A percentile compares a stretch with the other conserved stretches of the same genome.
phyloP scores from a whole-genome alignment of 92 coral and sea anemone genomes.

The Paramuricea clavata region DNA sequence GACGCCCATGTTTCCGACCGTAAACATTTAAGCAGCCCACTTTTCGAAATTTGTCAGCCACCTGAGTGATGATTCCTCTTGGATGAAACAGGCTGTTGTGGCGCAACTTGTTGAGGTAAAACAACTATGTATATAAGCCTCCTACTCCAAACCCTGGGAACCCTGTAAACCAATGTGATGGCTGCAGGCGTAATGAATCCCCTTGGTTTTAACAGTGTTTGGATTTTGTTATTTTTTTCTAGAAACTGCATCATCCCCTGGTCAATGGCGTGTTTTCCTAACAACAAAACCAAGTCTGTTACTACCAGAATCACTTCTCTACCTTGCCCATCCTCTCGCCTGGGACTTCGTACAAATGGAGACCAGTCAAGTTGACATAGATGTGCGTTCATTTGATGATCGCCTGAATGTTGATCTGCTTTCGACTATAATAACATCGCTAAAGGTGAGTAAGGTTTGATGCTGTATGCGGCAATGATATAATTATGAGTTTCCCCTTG shows the following conservation, averaged over 20 bases:
- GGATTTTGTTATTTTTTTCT: neutral
- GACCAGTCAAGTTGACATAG: conserved; percentile 56
- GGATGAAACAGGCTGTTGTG: too few relatives aligned
- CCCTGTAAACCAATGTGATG: too few relatives aligned
- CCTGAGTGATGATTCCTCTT: too few relatives aligned
- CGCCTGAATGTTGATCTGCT: conserved; percentile 69
- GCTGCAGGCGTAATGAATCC: too few relatives aligned
- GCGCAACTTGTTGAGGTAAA: too few relatives aligned
- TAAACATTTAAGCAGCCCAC: too few relatives aligned
- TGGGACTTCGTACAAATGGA: conserved; percentile 95
- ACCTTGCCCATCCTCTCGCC: conserved; percentile 90
- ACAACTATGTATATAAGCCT: too few relatives aligned
- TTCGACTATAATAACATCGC: conserved; percentile 68
- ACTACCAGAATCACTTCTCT: conserved; percentile 84
- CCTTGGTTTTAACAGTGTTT: neutral
- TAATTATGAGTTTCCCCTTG: too few relatives aligned
- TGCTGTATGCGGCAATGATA: too few relatives aligned
- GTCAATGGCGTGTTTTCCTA: conserved; percentile 90
- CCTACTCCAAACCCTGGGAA: too few relatives aligned
- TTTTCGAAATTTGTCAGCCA: too few relatives aligned
- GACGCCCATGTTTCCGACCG: too few relatives aligned
- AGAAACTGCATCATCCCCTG: conserved; percentile 79
- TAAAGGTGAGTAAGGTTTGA: conserved; percentile 77
- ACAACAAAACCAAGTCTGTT: conserved; percentile 82
- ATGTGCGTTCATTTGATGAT: conserved; percentile 56